Conservation (phyloP, 2,113 vertebrate species). For the Bos taurus region ARS-UCD2.0 NC_037332.1:37074001-37074500, state of each 20-base stretch:
- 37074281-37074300: not conserved
- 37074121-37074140: not conserved
- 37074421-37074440: not conserved
- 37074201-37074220: not conserved
- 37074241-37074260: not conserved
- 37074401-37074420: not conserved
- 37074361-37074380: not conserved
- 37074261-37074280: not conserved
- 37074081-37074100: not conserved
- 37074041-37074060: not conserved
- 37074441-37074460: not conserved
- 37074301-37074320: not conserved
- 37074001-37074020: too few species aligned
- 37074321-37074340: not conserved
- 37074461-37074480: not conserved
- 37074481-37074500: not conserved
- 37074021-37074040: not conserved
- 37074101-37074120: not conserved
- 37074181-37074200: not conserved
- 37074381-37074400: not conserved
- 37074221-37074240: not conserved
- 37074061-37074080: not conserved
- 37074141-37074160: not conserved
- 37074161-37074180: not conserved
- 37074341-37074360: not conserved